Conservation (phyloP, 1,140 invertebrate species). For the Oscheius sp. region DNA sequence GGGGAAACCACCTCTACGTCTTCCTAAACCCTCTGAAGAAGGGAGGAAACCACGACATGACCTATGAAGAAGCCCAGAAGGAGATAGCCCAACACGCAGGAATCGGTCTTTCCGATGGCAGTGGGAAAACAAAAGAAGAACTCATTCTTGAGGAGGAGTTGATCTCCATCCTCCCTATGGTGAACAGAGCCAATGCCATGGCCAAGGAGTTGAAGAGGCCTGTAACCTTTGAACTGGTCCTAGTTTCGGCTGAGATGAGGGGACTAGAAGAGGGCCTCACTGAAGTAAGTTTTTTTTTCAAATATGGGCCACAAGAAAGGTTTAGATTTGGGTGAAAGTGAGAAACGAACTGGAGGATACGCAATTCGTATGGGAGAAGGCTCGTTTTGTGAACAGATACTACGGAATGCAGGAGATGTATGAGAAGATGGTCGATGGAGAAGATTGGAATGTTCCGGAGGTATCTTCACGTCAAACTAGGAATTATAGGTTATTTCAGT, state of each 20-base stretch:
- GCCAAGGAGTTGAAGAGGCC: constrained; percentile 68
- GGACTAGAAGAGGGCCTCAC: constrained; percentile 64
- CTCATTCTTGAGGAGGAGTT: constrained; percentile 67
- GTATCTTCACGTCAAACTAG: constrained; percentile 58
- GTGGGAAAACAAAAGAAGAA: constrained; percentile 52
- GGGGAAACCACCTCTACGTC: constrained; percentile 68
- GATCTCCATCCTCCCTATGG: constrained; percentile 67
- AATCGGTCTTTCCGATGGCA: constrained; percentile 49
- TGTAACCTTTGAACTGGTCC: constrained; percentile 68
- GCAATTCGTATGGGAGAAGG: constrained; percentile 68
- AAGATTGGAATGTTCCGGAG: constrained; percentile 65
- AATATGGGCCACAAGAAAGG: neutral
- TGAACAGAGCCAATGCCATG: constrained; percentile 69
- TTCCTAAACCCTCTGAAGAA: constrained; percentile 63
- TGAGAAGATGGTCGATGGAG: constrained; percentile 66
- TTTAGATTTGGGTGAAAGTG: constrained; percentile 68
- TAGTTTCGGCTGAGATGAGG: constrained; percentile 68
- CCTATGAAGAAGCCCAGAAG: constrained; percentile 68
- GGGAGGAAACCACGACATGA: constrained; percentile 61
- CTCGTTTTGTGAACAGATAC: constrained; percentile 68
- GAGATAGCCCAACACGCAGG: constrained; percentile 69
- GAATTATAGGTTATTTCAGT: constrained; percentile 63
- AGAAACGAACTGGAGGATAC: constrained; percentile 66
- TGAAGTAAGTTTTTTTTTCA: constrained; percentile 60
- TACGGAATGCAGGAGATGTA: constrained; percentile 71